Base-by-base conservation (phyloP, 2,113 vertebrate genomes). In the Pseudolaguvia tuberculata region DNA sequence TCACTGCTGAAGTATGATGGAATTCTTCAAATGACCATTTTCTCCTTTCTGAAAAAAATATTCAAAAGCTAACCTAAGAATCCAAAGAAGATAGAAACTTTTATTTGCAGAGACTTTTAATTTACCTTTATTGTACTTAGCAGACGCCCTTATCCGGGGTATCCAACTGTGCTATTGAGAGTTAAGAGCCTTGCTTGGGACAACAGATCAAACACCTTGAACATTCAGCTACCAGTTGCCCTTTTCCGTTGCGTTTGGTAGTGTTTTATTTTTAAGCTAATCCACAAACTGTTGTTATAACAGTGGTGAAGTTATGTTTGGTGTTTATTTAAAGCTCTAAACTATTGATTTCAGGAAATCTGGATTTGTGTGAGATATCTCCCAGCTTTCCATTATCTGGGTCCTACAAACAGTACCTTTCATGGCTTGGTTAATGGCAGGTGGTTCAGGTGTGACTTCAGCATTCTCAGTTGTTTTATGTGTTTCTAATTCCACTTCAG, bases 401-500 rank as follows among this genome's bases (percentile, higher is more conserved):
- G 5, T 12, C 1, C 1, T 42, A 15, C 21, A 14, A 39, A 11
- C 29, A 59, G 4, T 84, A 91, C 90, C 90, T 90, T 92, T 92
- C 89, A 92, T 92, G 15, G 86, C 89, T 82, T 89, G 90, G 85
- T 91, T 91, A 47, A 85, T 73, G 35, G 84, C 76, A 8, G 83
- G 82, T 35, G 84, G 85, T 79, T 85, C 79, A 50, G 84, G 73
- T 11, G 79, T 74, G 65, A 84, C 73, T 78, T 91, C 88, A 57
- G 87, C 79, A 78, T 86, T 89, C 79, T 88, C 85, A 12, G 84
- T 82, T 84, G 87, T 87, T 86, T 83, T 87, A 73, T 86, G 77
- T 0, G 80, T 79, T 72, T 88, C 88, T 77, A 69, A 18, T 58
- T 81, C 68, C 81, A 78, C 67, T 71, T 83, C 79, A 63, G 84